Base-by-base conservation (phyloP, 2,888 invertebrate species). In the Calephelis perditalis region DNA sequence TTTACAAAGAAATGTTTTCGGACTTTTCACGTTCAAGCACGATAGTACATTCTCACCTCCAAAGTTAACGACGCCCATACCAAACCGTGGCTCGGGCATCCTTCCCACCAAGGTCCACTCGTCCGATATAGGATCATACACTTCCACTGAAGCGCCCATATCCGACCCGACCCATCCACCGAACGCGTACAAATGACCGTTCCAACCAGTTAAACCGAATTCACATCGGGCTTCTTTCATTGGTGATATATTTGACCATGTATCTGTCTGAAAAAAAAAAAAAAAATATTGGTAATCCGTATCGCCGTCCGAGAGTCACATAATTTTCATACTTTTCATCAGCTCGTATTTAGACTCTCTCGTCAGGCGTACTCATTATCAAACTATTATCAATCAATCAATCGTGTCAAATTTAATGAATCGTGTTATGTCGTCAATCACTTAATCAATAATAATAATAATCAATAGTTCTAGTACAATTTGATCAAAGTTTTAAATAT, bases 131-230 rank as follows among this genome's bases (percentile, higher is more conserved):
- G 97, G 96, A 80, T 97, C 96, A 78, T 96, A 98, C 70, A 95
- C 93, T 79, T 98, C 98, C 66, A 98, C 96, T 0, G 96, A 94
- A 36, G 95, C 95, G 2, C 97, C 97, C 78, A 98, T 96, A 77
- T 97, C 97, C 65, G 96, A 95, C 0, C 97, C 98, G 44, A 98
- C 95, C 97, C 98, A 98, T 5, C 98, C 98, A 54, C 98, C 98
- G 71, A 98, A 94, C 0, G 97, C 97, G 78, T 96, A 97, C 63
- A 98, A 84, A 72, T 93, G 93, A 40, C 96, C 96, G 70, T 96
- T 94, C 81, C 96, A 92, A 11, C 96, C 95, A 73, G 96, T 96
- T 65, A 97, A 85, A 2, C 98, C 97, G 78, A 98, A 96, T 80
- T 97, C 97, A 84, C 97, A 98, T 35, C 98, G 92, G 0, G 96